phyloP scores from a whole-genome alignment of 2,113 vertebrate genomes.

The Heterocephalus glaber region DNA sequence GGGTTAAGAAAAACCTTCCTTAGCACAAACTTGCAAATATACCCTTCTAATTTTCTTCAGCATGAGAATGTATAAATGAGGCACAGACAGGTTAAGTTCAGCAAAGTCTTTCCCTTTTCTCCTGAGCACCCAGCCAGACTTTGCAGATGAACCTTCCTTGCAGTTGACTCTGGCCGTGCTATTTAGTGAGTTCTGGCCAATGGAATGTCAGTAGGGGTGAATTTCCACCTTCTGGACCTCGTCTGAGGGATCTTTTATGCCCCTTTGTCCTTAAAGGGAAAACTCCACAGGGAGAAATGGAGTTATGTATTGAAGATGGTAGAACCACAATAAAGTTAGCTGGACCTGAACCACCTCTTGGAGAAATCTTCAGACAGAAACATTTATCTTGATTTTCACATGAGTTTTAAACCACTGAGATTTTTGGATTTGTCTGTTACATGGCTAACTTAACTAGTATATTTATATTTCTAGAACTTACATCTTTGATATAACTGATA shows the following conservation, averaged over 20 bases:
- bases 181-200: not conserved
- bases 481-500: not conserved
- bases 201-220: not conserved
- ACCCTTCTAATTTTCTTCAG: not conserved
- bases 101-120: not conserved
- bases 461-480: not conserved
- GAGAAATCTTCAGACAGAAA: not conserved
- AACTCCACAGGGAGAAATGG: not conserved
- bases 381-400: not conserved
- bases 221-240: not conserved
- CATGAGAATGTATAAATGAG: not conserved
- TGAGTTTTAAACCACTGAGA: not conserved
- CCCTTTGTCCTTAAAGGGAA: not conserved
- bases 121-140: not conserved
- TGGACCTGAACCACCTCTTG: not conserved
- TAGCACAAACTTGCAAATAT: not conserved
- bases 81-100: not conserved
- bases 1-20: conserved; percentile 31
- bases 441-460: not conserved
- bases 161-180: not conserved
- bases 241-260: not conserved
- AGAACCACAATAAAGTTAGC: not conserved
- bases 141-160: not conserved
- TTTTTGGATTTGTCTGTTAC: not conserved
- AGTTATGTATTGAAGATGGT: not conserved